A percentile compares a stretch with the other conserved stretches of the same genome.
phyloP scores from a whole-genome alignment of 2,888 invertebrate genomes.

The Catocala nupta region DNA sequence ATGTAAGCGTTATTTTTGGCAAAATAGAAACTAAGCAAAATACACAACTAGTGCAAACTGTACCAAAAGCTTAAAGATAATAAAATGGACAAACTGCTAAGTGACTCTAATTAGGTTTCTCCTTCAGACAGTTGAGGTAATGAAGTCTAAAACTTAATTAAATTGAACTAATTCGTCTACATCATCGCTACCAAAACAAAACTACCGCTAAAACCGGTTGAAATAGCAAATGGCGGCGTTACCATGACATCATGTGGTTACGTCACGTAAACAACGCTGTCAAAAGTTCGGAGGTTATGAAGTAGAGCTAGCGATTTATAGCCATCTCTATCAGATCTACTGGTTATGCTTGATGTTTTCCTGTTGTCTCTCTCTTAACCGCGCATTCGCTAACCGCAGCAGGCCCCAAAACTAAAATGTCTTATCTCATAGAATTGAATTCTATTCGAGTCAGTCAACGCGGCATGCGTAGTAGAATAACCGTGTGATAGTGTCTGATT shows the following conservation, averaged over 20 bases:
- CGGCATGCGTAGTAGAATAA: constrained; percentile 55
- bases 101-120: not conserved
- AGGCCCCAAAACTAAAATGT: constrained; percentile 50
- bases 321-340: constrained; percentile 57
- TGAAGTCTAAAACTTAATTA: not conserved
- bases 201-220: constrained; percentile 47
- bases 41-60: too few relatives aligned
- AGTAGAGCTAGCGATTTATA: constrained; percentile 43
- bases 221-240: constrained; percentile 58
- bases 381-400: constrained; percentile 37
- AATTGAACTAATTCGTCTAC: not conserved
- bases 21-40: too few relatives aligned
- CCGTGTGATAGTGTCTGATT: constrained; percentile 42
- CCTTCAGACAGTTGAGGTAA: not conserved
- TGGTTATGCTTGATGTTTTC: constrained; percentile 55
- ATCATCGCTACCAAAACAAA: constrained; percentile 34
- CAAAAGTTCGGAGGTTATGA: constrained; percentile 42
- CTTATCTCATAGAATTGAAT: constrained; percentile 55
- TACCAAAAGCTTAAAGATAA: too few relatives aligned
- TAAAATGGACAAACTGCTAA: not conserved
- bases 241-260: constrained; percentile 81
- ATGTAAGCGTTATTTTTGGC: too few relatives aligned
- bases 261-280: constrained; percentile 71
- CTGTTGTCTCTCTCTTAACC: constrained; percentile 61
- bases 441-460: constrained; percentile 64